A percentile compares a stretch with the other conserved stretches of the same genome.
phyloP scores from a whole-genome alignment of 2,888 invertebrate genomes.

The Pycnomerus fuliginosus region DNA sequence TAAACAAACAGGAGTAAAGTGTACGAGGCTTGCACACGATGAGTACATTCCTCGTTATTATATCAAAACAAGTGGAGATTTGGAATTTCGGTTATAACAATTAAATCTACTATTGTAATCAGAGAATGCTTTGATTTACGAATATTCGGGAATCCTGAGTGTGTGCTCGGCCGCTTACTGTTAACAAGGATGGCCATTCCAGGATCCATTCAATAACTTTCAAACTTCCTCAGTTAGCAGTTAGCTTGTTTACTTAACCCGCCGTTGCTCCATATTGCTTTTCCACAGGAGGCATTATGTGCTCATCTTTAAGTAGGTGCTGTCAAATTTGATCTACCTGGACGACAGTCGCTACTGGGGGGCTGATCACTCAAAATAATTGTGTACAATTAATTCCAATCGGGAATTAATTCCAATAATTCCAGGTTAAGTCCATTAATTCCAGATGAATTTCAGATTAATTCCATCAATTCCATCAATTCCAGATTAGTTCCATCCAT shows the following conservation, averaged over 20 bases:
- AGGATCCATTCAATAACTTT: conserved; percentile 49
- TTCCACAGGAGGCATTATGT: too few relatives aligned
- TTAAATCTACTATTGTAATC: conserved; percentile 41
- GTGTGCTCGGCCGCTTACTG: conserved; percentile 23
- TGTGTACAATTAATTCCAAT: too few relatives aligned
- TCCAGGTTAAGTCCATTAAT: too few relatives aligned
- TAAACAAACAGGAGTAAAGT: conserved; percentile 20
- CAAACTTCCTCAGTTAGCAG: conserved; percentile 50
- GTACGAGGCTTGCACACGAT: conserved; percentile 28
- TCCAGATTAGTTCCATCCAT: too few relatives aligned
- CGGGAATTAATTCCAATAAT: too few relatives aligned
- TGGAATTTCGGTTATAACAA: conserved; percentile 43
- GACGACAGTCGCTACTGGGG: too few relatives aligned
- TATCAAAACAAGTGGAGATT: conserved; percentile 43
- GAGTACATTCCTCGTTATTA: conserved; percentile 41
- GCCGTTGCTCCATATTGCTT: conserved; percentile 9
- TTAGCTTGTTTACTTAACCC: conserved; percentile 46
- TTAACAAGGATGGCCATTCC: conserved; percentile 46
- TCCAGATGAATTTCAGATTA: too few relatives aligned
- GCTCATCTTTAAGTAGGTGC: too few relatives aligned
- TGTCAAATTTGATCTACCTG: too few relatives aligned
- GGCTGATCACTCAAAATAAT: too few relatives aligned
- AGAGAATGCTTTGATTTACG: conserved; percentile 42
- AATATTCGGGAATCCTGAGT: conserved; percentile 33
- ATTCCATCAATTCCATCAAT: too few relatives aligned